Conservation (phyloP, 2,888 invertebrate species). For the Apotomis capreana region DNA sequence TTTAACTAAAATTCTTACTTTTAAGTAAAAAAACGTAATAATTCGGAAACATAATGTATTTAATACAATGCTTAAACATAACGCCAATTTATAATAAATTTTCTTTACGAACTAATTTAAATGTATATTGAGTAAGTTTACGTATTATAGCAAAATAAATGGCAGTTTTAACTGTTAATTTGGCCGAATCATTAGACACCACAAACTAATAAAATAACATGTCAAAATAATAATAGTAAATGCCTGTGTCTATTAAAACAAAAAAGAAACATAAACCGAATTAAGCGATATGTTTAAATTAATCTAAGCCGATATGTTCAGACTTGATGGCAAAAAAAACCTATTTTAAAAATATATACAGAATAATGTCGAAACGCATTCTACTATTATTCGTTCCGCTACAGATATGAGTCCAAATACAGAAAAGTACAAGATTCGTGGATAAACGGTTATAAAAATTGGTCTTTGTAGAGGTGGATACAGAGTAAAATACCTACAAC, state of each 20-base stretch:
- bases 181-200: conserved; percentile 10
- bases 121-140: conserved; percentile 58
- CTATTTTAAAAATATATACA: not conserved
- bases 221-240: not conserved
- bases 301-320: conserved; percentile 3
- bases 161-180: conserved; percentile 60
- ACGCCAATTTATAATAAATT: conserved; percentile 65
- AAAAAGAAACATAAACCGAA: not conserved
- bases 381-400: conserved; percentile 13
- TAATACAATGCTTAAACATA: conserved; percentile 77
- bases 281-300: not conserved
- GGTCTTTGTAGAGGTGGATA: conserved; percentile 51
- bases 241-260: not conserved
- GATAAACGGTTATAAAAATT: conserved; percentile 55
- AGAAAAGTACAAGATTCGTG: conserved; percentile 26
- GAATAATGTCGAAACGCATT: not conserved
- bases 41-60: conserved; percentile 75
- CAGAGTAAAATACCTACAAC: conserved; percentile 46
- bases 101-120: conserved; percentile 59
- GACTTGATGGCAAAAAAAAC: conserved; percentile 9
- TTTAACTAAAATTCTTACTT: conserved; percentile 58
- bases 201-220: conserved; percentile 7
- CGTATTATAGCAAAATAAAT: conserved; percentile 62
- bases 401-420: conserved; percentile 17
- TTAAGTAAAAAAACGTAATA: conserved; percentile 53